Evolutionary conservation across 2,888 invertebrate genomes (phyloP).

Genomic region (Actias luna): DNA sequence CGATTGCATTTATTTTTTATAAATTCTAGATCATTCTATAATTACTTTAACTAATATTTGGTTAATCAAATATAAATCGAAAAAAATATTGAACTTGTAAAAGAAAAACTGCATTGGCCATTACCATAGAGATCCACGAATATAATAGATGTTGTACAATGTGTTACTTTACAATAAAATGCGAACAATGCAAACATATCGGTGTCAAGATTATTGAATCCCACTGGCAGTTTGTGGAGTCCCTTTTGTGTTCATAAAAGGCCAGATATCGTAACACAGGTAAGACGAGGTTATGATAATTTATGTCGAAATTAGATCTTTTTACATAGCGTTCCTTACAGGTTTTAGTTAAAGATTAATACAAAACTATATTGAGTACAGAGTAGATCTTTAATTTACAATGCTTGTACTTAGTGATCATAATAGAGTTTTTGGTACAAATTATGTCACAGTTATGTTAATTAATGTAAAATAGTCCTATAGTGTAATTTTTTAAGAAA

Average conservation of each 20-base stretch:
- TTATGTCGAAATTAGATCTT: slow-evolving; percentile 19
- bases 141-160: slow-evolving; percentile 50
- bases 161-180: slow-evolving; percentile 41
- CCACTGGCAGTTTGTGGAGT: slow-evolving; percentile 24
- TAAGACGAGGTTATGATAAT: slow-evolving; percentile 31
- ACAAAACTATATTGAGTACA: slow-evolving; percentile 14
- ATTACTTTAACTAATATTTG: neutral
- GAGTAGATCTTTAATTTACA: too few relatives aligned
- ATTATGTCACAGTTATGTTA: too few relatives aligned
- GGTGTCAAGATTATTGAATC: slow-evolving; percentile 61
- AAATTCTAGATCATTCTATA: neutral
- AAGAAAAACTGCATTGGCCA: slow-evolving; percentile 28
- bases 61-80: neutral
- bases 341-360: neutral
- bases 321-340: neutral
- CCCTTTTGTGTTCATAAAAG: slow-evolving; percentile 58
- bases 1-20: neutral
- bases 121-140: slow-evolving; percentile 44
- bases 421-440: slow-evolving; percentile 18
- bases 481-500: too few relatives aligned
- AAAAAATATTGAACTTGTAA: neutral
- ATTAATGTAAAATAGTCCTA: too few relatives aligned
- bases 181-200: slow-evolving; percentile 52
- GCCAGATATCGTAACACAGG: slow-evolving; percentile 43
- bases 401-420: slow-evolving; percentile 11